Evolutionary conservation across 2,113 vertebrate genomes (phyloP), one percentile per base, ranked within the genome.

Genomic region (Calidris pygmaea): DNA sequence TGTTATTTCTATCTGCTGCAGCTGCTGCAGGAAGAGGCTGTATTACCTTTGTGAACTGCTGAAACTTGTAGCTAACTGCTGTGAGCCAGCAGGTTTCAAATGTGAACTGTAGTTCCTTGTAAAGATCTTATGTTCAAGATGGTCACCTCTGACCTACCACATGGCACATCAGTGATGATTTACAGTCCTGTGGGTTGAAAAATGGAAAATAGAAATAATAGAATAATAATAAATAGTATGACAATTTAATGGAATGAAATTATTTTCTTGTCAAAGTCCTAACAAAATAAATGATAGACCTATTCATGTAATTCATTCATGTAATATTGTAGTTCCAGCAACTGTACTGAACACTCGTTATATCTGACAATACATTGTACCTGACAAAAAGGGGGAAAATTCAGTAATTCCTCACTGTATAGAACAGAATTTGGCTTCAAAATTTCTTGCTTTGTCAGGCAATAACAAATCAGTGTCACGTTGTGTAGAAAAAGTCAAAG

Each of bases 1-100:
- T 96, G 91, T 96, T 87, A 81, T 91, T 95, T 92, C 66, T 95
- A 6, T 74, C 65, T 48, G 73, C 80, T 76, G 82, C 92, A 96
- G 94, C 73, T 91, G 78, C 76, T 95, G 58, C 76, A 78, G 77
- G 83, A 56, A 84, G 62, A 74, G 90, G 65, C 91, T 6, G 2
- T 62, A 32, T 92, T 93, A 84, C 66, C 35, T 95, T 78, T 91
- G 66, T 93, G 88, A 95, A 87, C 92, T 93, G 79, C 4, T 16
- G 85, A 89, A 79, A 87, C 65, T 89, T 58, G 78, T 60, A 95
- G 72, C 74, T 92, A 20, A 90, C 83, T 94, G 95, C 94, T 93
- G 85, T 79, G 78, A 96, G 87, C 58, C 93, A 97, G 92, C 94
- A 86, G 92, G 88, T 81, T 86, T 90, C 91, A 94, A 95, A 89